Percentiles rank a stretch among this genome's conserved stretches.
Conservation (phyloP, 2,797 vertebrate species). For the Rachycentron canadum region DNA sequence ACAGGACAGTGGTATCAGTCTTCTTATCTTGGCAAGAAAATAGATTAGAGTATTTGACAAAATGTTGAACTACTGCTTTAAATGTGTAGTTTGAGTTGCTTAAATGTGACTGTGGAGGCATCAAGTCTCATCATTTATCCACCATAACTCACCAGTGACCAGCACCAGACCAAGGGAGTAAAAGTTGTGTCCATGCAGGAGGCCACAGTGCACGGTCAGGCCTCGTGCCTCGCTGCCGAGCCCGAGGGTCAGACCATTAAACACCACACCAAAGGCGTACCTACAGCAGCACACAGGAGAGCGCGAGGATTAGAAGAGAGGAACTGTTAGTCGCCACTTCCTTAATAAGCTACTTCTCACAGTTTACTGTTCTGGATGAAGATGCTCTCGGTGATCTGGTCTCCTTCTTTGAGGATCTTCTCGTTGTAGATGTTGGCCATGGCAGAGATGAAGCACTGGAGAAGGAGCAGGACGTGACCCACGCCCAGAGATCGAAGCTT, state of each 20-base stretch:
- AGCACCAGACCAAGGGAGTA: slow-evolving; percentile 93
- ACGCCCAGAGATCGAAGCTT: slow-evolving; percentile 88
- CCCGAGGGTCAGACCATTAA: slow-evolving; percentile 91
- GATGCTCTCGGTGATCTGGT: slow-evolving; percentile 93
- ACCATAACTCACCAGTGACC: slow-evolving; percentile 84
- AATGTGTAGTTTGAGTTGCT: background rate
- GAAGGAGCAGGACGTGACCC: slow-evolving; percentile 92
- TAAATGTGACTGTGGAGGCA: background rate
- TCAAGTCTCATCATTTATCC: background rate
- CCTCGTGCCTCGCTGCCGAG: slow-evolving; percentile 86
- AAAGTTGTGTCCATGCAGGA: slow-evolving; percentile 95
- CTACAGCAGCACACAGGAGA: slow-evolving; percentile 36
- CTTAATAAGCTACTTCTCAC: slow-evolving; percentile 26
- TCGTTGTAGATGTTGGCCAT: slow-evolving; percentile 99
- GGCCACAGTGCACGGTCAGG: slow-evolving; percentile 89
- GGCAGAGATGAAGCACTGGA: slow-evolving; percentile 96
- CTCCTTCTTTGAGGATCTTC: slow-evolving; percentile 96
- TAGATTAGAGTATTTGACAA: background rate
- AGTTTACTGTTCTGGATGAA: slow-evolving; percentile 97
- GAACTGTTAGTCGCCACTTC: rapidly evolving
- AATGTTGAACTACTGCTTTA: background rate
- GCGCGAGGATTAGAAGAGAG: background rate
- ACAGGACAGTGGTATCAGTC: background rate
- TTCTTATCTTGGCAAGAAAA: no score
- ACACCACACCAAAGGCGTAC: slow-evolving; percentile 93